Percentiles rank a stretch among this genome's conserved stretches.
phyloP scores from a whole-genome alignment of 2,797 vertebrate species.

The Phataginus tricuspis region DNA sequence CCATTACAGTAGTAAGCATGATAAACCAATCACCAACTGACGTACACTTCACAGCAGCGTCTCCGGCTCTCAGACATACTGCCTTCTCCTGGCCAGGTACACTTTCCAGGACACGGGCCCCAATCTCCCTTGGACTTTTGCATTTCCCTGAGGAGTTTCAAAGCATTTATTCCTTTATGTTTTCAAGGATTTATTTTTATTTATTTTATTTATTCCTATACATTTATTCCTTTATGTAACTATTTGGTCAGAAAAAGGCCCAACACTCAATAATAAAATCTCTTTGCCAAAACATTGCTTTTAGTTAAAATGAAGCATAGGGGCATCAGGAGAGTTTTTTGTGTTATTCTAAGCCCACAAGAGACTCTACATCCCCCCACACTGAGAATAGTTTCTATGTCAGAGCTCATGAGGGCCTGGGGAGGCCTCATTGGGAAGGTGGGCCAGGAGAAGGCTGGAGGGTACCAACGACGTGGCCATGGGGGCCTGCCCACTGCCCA shows the following conservation, averaged over 20 bases:
- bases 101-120: not conserved
- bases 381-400: accelerated
- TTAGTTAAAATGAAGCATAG: not conserved
- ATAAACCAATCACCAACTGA: too few species aligned
- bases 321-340: not conserved
- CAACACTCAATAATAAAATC: not conserved
- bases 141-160: not conserved
- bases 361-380: not conserved
- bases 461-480: too few species aligned
- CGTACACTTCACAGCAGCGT: accelerated
- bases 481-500: too few species aligned
- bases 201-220: too few species aligned
- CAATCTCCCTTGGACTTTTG: accelerated
- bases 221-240: too few species aligned
- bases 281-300: not conserved
- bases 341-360: not conserved
- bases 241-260: not conserved
- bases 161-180: not conserved
- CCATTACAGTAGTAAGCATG: too few species aligned
- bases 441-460: too few species aligned
- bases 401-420: not conserved
- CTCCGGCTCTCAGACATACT: too few species aligned
- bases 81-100: accelerated
- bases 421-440: not conserved
- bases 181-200: too few species aligned